phyloP scores from a whole-genome alignment of 2,888 invertebrate species.

The Dicranocentrus wangi region DNA sequence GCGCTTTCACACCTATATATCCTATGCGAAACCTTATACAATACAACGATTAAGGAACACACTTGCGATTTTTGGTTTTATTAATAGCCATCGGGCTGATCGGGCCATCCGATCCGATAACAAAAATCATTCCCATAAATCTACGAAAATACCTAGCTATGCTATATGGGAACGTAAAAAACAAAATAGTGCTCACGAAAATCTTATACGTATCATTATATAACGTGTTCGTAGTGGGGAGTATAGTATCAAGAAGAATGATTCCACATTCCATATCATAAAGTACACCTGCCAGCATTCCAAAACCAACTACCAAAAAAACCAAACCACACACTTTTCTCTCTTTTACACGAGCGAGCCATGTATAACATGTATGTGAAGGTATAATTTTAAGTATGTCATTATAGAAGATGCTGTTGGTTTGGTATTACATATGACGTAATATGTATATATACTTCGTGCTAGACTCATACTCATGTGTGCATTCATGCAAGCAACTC shows the following conservation, averaged over 20 bases:
- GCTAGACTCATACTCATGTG: too few species aligned
- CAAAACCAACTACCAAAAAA: slow-evolving; percentile 31
- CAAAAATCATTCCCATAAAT: slow-evolving; percentile 61
- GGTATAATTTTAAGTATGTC: too few species aligned
- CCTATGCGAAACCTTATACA: too few species aligned
- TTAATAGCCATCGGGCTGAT: slow-evolving; percentile 48
- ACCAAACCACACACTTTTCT: slow-evolving; percentile 5
- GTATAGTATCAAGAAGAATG: background rate
- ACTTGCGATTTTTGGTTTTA: slow-evolving; percentile 40
- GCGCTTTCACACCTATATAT: slow-evolving; percentile 12
- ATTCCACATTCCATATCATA: slow-evolving; percentile 50
- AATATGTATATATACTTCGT: too few species aligned
- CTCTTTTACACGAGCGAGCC: background rate
- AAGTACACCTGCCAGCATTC: slow-evolving; percentile 57
- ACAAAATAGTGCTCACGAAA: slow-evolving; percentile 2
- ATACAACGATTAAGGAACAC: background rate
- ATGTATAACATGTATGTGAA: too few species aligned
- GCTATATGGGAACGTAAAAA: background rate
- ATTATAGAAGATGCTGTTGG: too few species aligned
- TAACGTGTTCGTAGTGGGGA: too few species aligned
- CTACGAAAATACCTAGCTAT: slow-evolving; percentile 48
- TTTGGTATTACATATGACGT: too few species aligned
- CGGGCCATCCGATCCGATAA: slow-evolving; percentile 61
- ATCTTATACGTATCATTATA: too few species aligned
- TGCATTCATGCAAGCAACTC: too few species aligned